phyloP scores from a whole-genome alignment of 1,140 invertebrate species.

The Cotesia glomerata region DNA sequence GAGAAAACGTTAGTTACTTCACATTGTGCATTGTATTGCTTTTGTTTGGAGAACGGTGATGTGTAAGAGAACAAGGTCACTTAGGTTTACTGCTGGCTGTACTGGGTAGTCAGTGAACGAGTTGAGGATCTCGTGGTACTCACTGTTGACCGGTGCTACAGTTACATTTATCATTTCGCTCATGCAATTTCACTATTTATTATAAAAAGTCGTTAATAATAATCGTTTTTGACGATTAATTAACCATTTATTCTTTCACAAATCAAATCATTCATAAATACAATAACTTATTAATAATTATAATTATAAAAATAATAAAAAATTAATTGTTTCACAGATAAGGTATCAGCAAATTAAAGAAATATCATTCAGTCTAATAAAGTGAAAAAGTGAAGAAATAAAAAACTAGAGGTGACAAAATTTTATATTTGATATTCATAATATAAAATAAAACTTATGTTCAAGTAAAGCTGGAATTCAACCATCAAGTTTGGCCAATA shows the following conservation, averaged over 20 bases:
- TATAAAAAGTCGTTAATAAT: not conserved
- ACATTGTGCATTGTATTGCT: conserved; percentile 19
- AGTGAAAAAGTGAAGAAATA: not conserved
- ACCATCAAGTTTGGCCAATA: not conserved
- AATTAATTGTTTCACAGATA: too few species aligned
- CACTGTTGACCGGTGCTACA: conserved; percentile 1
- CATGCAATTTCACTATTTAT: not conserved
- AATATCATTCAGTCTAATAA: too few species aligned
- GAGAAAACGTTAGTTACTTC: conserved; percentile 8
- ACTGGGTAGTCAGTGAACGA: not conserved
- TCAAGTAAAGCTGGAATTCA: not conserved
- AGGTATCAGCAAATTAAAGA: too few species aligned
- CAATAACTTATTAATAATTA: too few species aligned
- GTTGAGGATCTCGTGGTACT: not conserved
- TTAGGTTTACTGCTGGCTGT: conserved; percentile 32
- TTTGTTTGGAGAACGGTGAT: conserved; percentile 45
- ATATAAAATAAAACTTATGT: too few species aligned
- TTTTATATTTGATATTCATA: not conserved
- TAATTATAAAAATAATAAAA: too few species aligned
- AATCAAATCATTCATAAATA: too few species aligned
- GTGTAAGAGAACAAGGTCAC: conserved; percentile 45
- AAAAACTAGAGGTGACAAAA: not conserved
- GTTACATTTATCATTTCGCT: not conserved
- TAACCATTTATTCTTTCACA: too few species aligned
- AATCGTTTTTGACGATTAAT: too few species aligned